Base-by-base conservation (phyloP, 2,888 invertebrate genomes). In the Hyposoter didymator region DNA sequence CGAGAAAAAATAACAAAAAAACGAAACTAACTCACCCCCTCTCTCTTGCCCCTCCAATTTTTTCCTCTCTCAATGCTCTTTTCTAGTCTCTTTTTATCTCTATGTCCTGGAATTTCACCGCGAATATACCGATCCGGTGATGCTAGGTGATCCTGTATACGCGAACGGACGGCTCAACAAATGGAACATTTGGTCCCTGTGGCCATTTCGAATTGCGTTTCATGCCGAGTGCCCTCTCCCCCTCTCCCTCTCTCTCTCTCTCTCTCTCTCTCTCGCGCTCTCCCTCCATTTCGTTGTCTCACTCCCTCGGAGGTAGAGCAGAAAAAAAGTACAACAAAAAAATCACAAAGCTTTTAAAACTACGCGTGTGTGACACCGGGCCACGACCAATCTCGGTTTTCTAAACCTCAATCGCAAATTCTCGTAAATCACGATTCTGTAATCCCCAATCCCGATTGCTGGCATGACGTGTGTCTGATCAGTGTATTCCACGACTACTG, bases 151-250 rank as follows among this genome's bases (percentile, higher is more conserved):
- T 76, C 22, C 43, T n/a, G 62, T 72, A 55, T 43, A 32, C 69
- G 69, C 39, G 28, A 70, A 28, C 55, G 64, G 59, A 10, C 19
- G 47, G 73, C 43, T 80, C 73, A 66, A 78, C 83, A 85, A 85
- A 85, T 81, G 79, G 69, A 83, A 85, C 80, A 78, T 52, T 78
- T 67, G 45, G 52, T 78, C 83, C 85, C 85, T 73, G 83, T 74
- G 83, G 85, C 83, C 64, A 80, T 83, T 78, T 81, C 80, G 78
- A 83, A 85, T 83, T 80, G 78, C 78, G 79, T 83, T 82, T 80
- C 47, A 75, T 78, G 64, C 75, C 52, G 45, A 32, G 67, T 55
- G 74, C 22, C 43, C 32, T 22, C 49, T 52, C 7, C 17, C 8
- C 5, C 17, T 47, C 28, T 47, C 45, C 28, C 45, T 17, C 45